phyloP scores from a whole-genome alignment of 2,113 vertebrate genomes.

The Petromus typicus region DNA sequence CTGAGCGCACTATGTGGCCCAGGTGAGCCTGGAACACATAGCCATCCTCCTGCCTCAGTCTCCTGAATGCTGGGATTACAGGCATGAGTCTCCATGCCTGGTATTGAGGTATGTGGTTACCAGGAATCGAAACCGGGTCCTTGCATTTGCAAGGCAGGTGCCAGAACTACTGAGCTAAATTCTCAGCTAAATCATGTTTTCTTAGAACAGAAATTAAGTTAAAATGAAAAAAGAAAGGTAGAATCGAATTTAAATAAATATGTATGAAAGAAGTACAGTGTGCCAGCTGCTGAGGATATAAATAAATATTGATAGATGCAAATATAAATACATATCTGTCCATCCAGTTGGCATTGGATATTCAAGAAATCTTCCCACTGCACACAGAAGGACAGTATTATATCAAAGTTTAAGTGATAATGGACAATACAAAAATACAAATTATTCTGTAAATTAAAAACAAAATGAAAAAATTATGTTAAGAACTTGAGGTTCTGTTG shows the following conservation, averaged over 20 bases:
- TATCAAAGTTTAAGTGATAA: not conserved
- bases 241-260: not conserved
- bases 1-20: too few species aligned
- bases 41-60: too few species aligned
- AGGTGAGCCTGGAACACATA: too few species aligned
- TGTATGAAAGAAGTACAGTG: not conserved
- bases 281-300: not conserved
- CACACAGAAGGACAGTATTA: not conserved
- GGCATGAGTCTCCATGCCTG: too few species aligned
- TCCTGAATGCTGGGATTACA: too few species aligned
- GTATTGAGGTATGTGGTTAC: too few species aligned
- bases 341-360: not conserved
- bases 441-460: not conserved
- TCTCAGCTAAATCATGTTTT: constrained; percentile 33
- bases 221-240: not conserved
- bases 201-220: not conserved
- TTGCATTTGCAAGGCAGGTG: too few species aligned
- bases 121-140: too few species aligned
- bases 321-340: not conserved
- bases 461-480: not conserved
- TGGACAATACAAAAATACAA: not conserved
- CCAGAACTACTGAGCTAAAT: too few species aligned
- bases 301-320: not conserved
- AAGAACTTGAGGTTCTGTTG: not conserved
- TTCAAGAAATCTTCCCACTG: not conserved